Evolutionary conservation across 2,113 vertebrate genomes (phyloP).

Genomic region (Serinus canaria): DNA sequence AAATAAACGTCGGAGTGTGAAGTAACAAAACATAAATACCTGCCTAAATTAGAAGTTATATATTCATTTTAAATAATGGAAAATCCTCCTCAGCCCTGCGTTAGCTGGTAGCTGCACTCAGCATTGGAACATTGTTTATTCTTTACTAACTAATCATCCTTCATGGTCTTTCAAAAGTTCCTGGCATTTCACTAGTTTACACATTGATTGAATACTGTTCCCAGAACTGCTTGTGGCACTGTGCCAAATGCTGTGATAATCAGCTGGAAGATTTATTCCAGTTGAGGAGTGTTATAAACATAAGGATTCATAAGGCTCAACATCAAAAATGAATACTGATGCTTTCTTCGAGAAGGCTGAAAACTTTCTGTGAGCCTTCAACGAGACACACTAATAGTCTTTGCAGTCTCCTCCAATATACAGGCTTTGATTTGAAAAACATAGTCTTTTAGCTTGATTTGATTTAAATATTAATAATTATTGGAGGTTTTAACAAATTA

Average conservation of each 20-base stretch:
- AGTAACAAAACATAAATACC: slow-evolving; percentile 71
- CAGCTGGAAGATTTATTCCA: slow-evolving; percentile 84
- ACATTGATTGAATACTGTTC: slow-evolving; percentile 75
- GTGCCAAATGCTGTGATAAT: slow-evolving; percentile 81
- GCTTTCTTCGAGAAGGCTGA: slow-evolving; percentile 53
- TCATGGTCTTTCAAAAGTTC: slow-evolving; percentile 74
- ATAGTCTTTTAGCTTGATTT: slow-evolving; percentile 52
- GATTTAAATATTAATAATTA: slow-evolving; percentile 65
- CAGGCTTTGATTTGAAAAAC: slow-evolving; percentile 56
- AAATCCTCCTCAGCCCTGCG: slow-evolving; percentile 51
- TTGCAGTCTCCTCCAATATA: background rate
- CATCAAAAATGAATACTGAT: slow-evolving; percentile 64
- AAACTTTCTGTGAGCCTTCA: slow-evolving; percentile 59
- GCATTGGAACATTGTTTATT: slow-evolving; percentile 71
- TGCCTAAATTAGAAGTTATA: slow-evolving; percentile 44
- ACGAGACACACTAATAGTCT: background rate
- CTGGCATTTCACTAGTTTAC: slow-evolving; percentile 75
- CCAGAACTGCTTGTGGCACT: slow-evolving; percentile 73
- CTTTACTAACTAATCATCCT: slow-evolving; percentile 72
- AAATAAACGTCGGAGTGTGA: slow-evolving; percentile 55
- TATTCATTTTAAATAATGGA: slow-evolving; percentile 65
- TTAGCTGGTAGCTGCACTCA: slow-evolving; percentile 57
- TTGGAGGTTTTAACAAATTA: slow-evolving; percentile 55
- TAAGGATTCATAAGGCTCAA: slow-evolving; percentile 72
- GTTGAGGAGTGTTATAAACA: slow-evolving; percentile 81